These are phyloP conservation scores for Rattus norvegicus DNA, from an alignment of 2,113 vertebrate genomes.

Conservation along the genomic window GRCr8 NC_086027.1:104820501-104821000, in stretches of 20 bases:
- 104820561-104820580: conserved; percentile 24
- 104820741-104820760: background rate
- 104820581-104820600: background rate
- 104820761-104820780: background rate
- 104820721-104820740: conserved; percentile 19
- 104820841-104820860: background rate
- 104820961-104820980: background rate
- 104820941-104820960: background rate
- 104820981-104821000: background rate
- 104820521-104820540: background rate
- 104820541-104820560: background rate
- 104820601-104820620: conserved; percentile 27
- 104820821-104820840: background rate
- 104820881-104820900: background rate
- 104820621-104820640: conserved; percentile 26
- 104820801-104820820: background rate
- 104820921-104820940: background rate
- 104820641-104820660: conserved; percentile 54
- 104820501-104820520: background rate
- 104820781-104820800: background rate
- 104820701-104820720: conserved; percentile 16
- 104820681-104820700: conserved; percentile 30
- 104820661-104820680: conserved; percentile 24
- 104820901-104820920: conserved; percentile 2
- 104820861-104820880: background rate